phyloP scores from a whole-genome alignment of 92 coral and sea anemone genomes.

The Actinernus sp. region DNA sequence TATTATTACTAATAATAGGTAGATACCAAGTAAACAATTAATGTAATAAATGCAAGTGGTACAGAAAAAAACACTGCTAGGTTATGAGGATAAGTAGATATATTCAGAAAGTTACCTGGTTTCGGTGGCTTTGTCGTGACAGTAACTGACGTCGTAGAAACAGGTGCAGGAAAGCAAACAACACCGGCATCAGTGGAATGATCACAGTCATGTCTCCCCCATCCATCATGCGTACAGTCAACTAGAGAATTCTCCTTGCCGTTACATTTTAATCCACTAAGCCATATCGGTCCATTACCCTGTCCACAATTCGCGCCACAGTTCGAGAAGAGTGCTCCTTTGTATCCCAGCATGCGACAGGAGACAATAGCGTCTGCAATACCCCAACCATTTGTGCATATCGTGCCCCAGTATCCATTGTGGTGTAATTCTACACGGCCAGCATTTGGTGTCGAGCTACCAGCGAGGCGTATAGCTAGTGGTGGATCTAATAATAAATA shows the following conservation, averaged over 20 bases:
- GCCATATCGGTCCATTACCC: constrained; percentile 68
- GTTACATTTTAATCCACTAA: constrained; percentile 58
- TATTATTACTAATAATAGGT: too few species aligned
- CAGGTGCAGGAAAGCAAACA: constrained; percentile 26
- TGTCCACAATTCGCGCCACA: constrained; percentile 28
- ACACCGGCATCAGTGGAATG: constrained; percentile 76
- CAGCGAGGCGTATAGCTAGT: constrained; percentile 35
- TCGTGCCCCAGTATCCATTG: constrained; percentile 79
- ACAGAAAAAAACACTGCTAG: too few species aligned
- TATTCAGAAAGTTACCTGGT: too few species aligned
- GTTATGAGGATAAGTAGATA: too few species aligned
- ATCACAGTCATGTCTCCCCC: constrained; percentile 50
- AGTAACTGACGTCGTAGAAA: constrained; percentile 15
- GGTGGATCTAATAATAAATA: constrained; percentile 48
- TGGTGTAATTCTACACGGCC: constrained; percentile 79
- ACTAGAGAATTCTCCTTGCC: constrained; percentile 54
- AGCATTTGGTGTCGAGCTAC: constrained; percentile 30
- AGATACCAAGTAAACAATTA: too few species aligned
- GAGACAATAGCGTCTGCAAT: constrained; percentile 63
- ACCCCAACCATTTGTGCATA: constrained; percentile 70
- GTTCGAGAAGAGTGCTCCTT: constrained; percentile 47
- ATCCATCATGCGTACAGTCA: constrained; percentile 53
- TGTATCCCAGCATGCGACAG: constrained; percentile 73
- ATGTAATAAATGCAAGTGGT: too few species aligned
- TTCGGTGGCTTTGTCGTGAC: constrained; percentile 1